Evolutionary conservation across 2,888 invertebrate genomes (phyloP).

Genomic region (Ischnus inquisitorius): DNA sequence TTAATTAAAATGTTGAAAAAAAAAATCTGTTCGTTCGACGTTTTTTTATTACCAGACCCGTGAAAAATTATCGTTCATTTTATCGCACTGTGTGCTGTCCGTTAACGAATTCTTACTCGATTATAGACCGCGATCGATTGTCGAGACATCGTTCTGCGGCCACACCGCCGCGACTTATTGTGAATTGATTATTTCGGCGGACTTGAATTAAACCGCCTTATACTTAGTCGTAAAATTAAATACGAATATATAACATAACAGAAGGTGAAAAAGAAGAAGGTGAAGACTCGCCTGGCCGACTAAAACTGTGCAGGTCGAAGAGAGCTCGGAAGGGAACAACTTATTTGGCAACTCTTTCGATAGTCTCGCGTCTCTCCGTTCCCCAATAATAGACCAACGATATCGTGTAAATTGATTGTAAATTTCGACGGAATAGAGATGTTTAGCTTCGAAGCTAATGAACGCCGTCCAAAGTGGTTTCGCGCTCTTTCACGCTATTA

Average conservation of each 20-base stretch:
- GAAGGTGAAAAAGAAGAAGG: slow-evolving; percentile 1
- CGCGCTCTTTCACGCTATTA: too few relatives aligned
- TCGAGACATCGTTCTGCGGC: slow-evolving; percentile 37
- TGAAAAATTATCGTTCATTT: too few relatives aligned
- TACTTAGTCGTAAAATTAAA: slow-evolving; percentile 22
- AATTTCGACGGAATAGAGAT: slow-evolving; percentile 4
- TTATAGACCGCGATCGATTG: slow-evolving; percentile 13
- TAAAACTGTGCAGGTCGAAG: slow-evolving; percentile 39
- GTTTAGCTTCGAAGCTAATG: too few relatives aligned
- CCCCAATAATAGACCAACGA: background rate
- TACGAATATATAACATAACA: background rate
- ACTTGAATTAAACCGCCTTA: slow-evolving; percentile 35
- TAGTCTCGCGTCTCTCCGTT: background rate
- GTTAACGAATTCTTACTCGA: too few relatives aligned
- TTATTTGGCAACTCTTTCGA: slow-evolving; percentile 53
- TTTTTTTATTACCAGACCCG: too few relatives aligned
- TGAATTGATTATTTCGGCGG: slow-evolving; percentile 46
- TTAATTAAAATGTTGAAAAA: too few relatives aligned
- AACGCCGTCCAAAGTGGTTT: too few relatives aligned
- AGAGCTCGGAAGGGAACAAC: background rate
- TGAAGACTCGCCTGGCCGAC: slow-evolving; percentile 23
- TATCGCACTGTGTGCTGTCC: too few relatives aligned
- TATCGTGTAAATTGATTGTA: slow-evolving; percentile 30
- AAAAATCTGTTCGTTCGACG: too few relatives aligned
- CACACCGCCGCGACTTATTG: slow-evolving; percentile 19